Base-by-base conservation (phyloP, 2,113 vertebrate species). In the Sinocyclocheilus anshuiensis region DNA sequence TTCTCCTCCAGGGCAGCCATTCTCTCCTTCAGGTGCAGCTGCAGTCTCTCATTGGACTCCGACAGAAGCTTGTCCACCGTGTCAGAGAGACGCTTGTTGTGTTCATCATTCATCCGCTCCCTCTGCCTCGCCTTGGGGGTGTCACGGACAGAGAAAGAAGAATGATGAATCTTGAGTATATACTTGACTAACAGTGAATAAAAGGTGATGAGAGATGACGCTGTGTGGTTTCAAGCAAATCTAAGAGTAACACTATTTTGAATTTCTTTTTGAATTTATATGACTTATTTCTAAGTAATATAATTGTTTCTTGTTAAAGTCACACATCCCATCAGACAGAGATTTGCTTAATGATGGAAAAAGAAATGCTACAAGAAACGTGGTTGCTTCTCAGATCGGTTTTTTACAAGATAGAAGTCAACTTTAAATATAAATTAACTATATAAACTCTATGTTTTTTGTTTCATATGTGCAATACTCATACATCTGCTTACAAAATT, bases 1-100 rank as follows among this genome's bases (percentile, higher is more conserved):
- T 97, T 98, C 77, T 98, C 97, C 88, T 98, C 97, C 88, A 97
- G 94, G 0, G 97, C 97, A 0, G 96, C 96, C 97, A 98, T 98
- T 85, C 97, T 94, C 93, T 98, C 97, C 92, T 98, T 98, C 87
- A 98, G 96, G 84, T 98, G 97, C 53, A 98, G 95, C 92, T 98
- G 97, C 87, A 98, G 93, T 72, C 97, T 91, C 11, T 48, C 45
- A 12, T 48, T 48, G 45, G 45, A 48, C 45, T 48, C 45, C 3
- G 45, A 48, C 45, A 48, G 45, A 48, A 48, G 45, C 45, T 48
- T 48, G 11, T 48, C 45, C 45, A 48, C 45, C 45, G 45, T 48
- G 45, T 48, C 45, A 48, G 45, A 48, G 45, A 48, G 45, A 48
- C 45, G 45, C 45, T 48, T 48, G 45, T 48, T 48, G 45, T 48